These are phyloP conservation scores for Tinea semifulvella DNA, from an alignment of 2,888 invertebrate genomes.

Conservation along the genomic window DNA sequence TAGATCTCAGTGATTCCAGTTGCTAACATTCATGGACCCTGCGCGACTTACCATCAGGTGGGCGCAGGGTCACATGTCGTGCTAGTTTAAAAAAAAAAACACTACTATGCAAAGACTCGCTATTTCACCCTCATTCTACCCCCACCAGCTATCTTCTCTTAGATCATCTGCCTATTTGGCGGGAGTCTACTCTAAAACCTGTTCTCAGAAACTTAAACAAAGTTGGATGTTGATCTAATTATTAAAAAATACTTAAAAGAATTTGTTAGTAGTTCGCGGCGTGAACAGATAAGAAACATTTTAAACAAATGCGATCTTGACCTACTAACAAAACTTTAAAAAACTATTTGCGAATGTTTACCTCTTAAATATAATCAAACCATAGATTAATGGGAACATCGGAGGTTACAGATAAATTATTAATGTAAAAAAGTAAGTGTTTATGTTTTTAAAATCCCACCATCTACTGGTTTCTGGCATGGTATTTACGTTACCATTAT, in stretches of 20 bases:
- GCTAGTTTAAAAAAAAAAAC: too few species aligned
- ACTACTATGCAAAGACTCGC: too few species aligned
- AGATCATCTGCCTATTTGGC: neutral
- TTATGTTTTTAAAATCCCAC: neutral
- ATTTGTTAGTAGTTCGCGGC: neutral
- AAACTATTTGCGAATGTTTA: slow-evolving; percentile 7
- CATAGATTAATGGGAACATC: neutral
- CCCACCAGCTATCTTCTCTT: too few species aligned
- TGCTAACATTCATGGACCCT: too few species aligned
- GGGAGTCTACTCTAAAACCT: neutral
- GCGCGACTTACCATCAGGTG: too few species aligned
- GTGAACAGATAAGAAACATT: slow-evolving; percentile 7
- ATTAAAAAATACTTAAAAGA: neutral
- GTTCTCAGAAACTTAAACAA: neutral
- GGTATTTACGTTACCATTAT: too few species aligned
- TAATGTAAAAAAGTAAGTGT: neutral
- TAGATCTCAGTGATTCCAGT: too few species aligned
- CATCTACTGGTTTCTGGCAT: too few species aligned
- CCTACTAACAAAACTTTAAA: slow-evolving; percentile 4
- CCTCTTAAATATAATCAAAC: neutral
- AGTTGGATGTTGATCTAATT: slow-evolving; percentile 5
- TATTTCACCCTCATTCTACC: too few species aligned
- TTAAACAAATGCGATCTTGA: slow-evolving; percentile 13
- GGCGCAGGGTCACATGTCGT: too few species aligned
- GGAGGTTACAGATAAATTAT: neutral